Evolutionary conservation across 2,797 vertebrate genomes (phyloP), one percentile per base, ranked within the genome.

Genomic region (Myoxocephalus aenaeus): DNA sequence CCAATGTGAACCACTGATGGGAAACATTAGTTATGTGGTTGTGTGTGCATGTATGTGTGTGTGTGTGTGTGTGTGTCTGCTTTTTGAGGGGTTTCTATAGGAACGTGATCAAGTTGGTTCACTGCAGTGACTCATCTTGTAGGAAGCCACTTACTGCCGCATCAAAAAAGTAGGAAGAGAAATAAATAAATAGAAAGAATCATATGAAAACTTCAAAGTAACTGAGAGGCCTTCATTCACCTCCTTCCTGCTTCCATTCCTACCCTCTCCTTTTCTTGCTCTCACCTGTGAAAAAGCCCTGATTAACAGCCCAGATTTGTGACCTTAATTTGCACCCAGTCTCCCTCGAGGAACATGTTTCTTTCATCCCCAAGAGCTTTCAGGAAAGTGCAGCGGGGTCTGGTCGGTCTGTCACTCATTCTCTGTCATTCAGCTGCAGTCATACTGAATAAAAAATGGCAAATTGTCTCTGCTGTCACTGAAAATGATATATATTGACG

Each of bases 211-310:
- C 73, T 65, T n/a, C n/a, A 46, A 83, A 83, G 65, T 46, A 81
- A 72, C 50, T 77, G 42, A 75, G 62, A 75, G 65, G 77, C 50
- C 77, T 77, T 74, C 68, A 56, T 89, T 91, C 81, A 87, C 77
- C 80, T 77, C 56, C 72, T 81, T 71, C 75, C 38, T 83, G 73
- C 73, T 79, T 76, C 63, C 34, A 42, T 68, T 54, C 29, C 46
- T 61, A 58, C 56, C 44, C 51, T 78, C 32, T 65, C 63, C 67
- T 79, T 84, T 74, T 64, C 53, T 38, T 69, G 46, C 73, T 80
- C 67, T 80, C 77, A 87, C 79, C 81, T 85, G 76, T 91, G 90
- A 92, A 90, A 85, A 86, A 84, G 82, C 87, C 65, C 77, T 87
- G 77, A 90, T 91, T 87, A 90, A 86, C 82, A 86, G 80, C 83